Conservation (phyloP, 2,797 vertebrate species). For the Novumbra hubbsi region DNA sequence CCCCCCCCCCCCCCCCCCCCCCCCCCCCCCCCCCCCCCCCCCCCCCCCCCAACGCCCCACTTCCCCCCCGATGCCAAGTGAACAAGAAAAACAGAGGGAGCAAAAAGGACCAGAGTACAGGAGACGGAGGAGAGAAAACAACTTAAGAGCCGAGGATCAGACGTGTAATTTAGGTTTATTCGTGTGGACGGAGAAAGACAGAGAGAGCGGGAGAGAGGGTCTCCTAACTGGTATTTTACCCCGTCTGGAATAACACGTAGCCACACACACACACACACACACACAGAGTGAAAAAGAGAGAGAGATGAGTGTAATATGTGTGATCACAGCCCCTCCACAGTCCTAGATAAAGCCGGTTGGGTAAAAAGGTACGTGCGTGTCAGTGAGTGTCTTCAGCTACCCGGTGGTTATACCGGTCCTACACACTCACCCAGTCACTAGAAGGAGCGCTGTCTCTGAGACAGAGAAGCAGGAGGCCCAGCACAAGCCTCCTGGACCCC, state of each 20-base stretch:
- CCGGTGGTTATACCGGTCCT: not conserved
- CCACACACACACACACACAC: conserved; percentile 6
- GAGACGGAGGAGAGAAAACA: conserved; percentile 57
- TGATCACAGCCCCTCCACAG: conserved; percentile 5
- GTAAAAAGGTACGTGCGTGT: not conserved
- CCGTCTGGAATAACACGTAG: conserved; percentile 20
- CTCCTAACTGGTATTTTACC: conserved; percentile 53
- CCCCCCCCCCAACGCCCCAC: conserved; percentile 47
- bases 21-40: conserved; percentile 64
- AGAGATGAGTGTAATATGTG: not conserved
- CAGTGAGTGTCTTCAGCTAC: not conserved
- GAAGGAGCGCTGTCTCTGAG: not conserved
- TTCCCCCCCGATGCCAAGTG: conserved; percentile 55
- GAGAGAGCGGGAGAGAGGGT: conserved; percentile 45
- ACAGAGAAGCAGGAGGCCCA: not conserved
- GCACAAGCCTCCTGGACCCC: not conserved
- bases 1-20: conserved; percentile 40
- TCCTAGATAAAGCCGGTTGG: not conserved
- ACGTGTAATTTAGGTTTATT: conserved; percentile 62
- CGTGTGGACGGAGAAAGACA: conserved; percentile 42
- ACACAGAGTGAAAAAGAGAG: not conserved
- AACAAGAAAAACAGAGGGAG: conserved; percentile 25
- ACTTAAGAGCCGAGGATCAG: conserved; percentile 64
- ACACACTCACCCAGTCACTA: not conserved
- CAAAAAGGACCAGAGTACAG: conserved; percentile 4